Conservation (phyloP, 2,888 invertebrate species). For the Caprella mutica region DNA sequence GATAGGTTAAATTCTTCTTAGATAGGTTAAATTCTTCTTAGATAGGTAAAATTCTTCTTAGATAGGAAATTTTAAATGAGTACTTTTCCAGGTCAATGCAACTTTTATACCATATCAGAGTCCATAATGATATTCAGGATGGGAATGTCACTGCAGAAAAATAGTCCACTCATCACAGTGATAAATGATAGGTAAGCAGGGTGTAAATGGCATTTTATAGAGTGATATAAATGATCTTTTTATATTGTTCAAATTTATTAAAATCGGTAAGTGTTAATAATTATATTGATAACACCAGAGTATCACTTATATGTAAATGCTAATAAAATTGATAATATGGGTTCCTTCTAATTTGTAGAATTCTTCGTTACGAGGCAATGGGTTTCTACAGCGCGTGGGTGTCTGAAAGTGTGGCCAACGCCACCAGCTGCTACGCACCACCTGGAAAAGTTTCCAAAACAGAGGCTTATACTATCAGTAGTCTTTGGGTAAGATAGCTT, state of each 20-base stretch:
- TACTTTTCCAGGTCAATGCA: conserved; percentile 9
- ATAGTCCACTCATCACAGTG: neutral
- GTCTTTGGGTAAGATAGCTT: conserved; percentile 1
- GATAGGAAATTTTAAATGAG: too few species aligned
- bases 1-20: too few species aligned
- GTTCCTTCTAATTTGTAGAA: neutral
- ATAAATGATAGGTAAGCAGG: conserved; percentile 14
- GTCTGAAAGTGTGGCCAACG: neutral
- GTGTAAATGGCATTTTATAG: too few species aligned
- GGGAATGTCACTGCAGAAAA: conserved; percentile 7
- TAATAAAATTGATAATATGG: neutral
- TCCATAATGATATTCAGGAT: conserved; percentile 9
- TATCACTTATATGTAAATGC: neutral
- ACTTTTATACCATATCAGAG: conserved; percentile 10
- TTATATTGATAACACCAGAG: too few species aligned
- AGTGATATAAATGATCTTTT: too few species aligned
- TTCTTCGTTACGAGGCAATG: conserved; percentile 1
- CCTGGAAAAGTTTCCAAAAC: neutral
- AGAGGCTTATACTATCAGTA: neutral
- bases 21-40: too few species aligned
- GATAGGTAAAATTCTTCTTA: too few species aligned
- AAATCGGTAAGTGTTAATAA: too few species aligned
- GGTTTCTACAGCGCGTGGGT: conserved; percentile 4
- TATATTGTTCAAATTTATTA: too few species aligned
- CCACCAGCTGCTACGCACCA: neutral